These are phyloP conservation scores for Lycodopsis pacificus DNA, from an alignment of 2,797 vertebrate genomes.

Conservation along the genomic window DNA sequence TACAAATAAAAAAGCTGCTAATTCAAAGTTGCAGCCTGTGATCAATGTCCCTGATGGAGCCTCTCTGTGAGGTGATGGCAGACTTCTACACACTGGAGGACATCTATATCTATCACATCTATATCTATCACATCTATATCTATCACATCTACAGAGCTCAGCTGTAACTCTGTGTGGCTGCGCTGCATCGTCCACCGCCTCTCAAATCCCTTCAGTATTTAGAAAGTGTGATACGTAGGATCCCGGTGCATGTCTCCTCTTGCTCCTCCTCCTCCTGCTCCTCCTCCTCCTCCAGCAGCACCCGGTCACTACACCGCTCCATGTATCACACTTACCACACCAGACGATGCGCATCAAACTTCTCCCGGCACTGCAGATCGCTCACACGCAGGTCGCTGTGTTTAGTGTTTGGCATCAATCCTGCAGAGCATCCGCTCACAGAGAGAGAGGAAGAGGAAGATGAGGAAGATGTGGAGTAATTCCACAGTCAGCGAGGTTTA, in stretches of 20 bases:
- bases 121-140: too few species aligned
- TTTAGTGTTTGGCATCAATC: conserved; percentile 63
- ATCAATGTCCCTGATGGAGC: neutral
- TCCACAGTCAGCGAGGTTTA: conserved; percentile 62
- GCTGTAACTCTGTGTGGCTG: neutral
- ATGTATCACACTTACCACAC: conserved; percentile 65
- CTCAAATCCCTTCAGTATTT: neutral
- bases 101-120: too few species aligned
- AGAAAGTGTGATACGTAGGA: neutral
- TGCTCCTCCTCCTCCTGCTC: neutral
- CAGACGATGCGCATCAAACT: conserved; percentile 74
- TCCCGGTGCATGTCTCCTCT: neutral
- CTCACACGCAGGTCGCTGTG: conserved; percentile 61
- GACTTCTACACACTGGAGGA: neutral
- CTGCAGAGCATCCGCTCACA: conserved; percentile 47
- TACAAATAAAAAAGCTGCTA: neutral
- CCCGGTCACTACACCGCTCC: neutral
- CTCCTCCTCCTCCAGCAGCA: neutral
- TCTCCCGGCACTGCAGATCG: conserved; percentile 56
- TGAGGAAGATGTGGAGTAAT: conserved; percentile 40
- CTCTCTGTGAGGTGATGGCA: neutral
- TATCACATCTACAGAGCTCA: neutral
- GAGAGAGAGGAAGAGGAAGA: conserved; percentile 6
- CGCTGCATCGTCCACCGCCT: neutral
- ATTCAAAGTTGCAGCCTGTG: neutral